Base-by-base conservation (phyloP, 2,888 invertebrate species). In the Drosophila flavopinicola region DNA sequence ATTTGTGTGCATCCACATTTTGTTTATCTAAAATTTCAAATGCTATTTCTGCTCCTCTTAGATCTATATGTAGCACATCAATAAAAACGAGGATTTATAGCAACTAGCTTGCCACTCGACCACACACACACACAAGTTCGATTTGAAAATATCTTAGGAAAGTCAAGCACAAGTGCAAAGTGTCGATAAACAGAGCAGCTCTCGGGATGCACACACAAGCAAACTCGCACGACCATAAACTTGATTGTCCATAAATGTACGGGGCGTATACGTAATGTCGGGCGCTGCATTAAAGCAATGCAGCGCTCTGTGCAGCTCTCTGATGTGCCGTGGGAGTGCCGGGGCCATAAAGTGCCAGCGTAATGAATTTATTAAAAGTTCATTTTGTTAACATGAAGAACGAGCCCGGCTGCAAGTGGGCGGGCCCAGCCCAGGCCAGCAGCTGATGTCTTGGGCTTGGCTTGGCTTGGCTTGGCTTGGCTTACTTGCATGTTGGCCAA, bases 251-350 rank as follows among this genome's bases (percentile, higher is more conserved):
- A 82, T 86, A 82, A 86, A 82, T 82, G 87, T 86, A 78, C 32
- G 85, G 78, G 83, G 87, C 83, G 83, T 85, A 83, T 82, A 83
- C 83, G 85, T 87, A 87, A 87, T 87, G n/a, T n/a, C n/a, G n/a
- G n/a, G n/a, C n/a, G n/a, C n/a, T n/a, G 84, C 85, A 80, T 67
- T 71, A 85, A 77, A 75, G 58, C 78, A 85, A 65, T 74, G 82
- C 85, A 68, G 32, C 33, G 49, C 45, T 41, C 58, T 20, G 30
- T 49, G 41, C 69, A 54, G 38, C 11, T 32, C 23, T 6, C 35
- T 27, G n/a, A 29, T 57, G 52, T 47, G 38, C 57, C 41, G 15
- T 35, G 39, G 63, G 53, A 27, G 45, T 33, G 67, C 37, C 51
- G 6, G 6, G n/a, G 44, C 58, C 58, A 54, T 85, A 79, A 79